Evolutionary conservation across 2,797 vertebrate genomes (phyloP).

Genomic region (Chelidonichthys spinosus): DNA sequence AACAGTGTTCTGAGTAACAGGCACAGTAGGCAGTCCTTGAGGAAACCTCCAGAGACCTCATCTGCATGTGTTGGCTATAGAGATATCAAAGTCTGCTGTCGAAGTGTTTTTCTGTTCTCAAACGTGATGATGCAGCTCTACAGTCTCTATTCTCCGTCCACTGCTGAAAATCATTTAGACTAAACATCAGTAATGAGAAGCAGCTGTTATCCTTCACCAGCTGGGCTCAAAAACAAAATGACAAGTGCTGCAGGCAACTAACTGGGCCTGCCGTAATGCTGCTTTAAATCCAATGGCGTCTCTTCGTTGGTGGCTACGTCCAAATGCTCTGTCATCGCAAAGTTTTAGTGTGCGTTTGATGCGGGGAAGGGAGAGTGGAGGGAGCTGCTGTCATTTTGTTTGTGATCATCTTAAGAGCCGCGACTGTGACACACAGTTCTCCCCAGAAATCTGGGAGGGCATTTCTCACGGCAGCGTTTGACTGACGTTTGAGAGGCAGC

Average conservation of each 20-base stretch:
- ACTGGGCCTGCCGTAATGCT: slow-evolving; percentile 30
- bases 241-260: slow-evolving; percentile 63
- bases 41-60: slow-evolving; percentile 26
- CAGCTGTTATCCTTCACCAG: slow-evolving; percentile 76
- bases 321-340: slow-evolving; percentile 39
- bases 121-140: slow-evolving; percentile 52
- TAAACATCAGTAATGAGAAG: slow-evolving; percentile 74
- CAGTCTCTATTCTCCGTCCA: slow-evolving; percentile 58
- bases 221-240: slow-evolving; percentile 68
- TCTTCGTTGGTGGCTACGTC: slow-evolving; percentile 34
- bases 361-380: slow-evolving; percentile 7
- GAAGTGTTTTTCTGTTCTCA: slow-evolving; percentile 46
- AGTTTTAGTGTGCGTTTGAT: slow-evolving; percentile 38
- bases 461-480: neutral
- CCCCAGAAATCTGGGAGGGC: neutral
- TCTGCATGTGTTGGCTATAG: slow-evolving; percentile 35
- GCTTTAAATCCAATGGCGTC: slow-evolving; percentile 50
- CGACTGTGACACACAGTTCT: slow-evolving; percentile 6
- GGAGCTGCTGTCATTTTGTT: slow-evolving; percentile 26
- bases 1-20: slow-evolving; percentile 6
- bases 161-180: slow-evolving; percentile 65
- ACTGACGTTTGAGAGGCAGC: neutral
- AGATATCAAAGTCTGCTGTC: slow-evolving; percentile 50
- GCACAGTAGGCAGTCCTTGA: neutral
- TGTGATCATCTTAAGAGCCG: slow-evolving; percentile 29